A percentile compares a stretch with the other conserved stretches of the same genome.
Evolutionary conservation across 2,888 invertebrate genomes (phyloP).

Genomic region (Sylvicola cinctus): DNA sequence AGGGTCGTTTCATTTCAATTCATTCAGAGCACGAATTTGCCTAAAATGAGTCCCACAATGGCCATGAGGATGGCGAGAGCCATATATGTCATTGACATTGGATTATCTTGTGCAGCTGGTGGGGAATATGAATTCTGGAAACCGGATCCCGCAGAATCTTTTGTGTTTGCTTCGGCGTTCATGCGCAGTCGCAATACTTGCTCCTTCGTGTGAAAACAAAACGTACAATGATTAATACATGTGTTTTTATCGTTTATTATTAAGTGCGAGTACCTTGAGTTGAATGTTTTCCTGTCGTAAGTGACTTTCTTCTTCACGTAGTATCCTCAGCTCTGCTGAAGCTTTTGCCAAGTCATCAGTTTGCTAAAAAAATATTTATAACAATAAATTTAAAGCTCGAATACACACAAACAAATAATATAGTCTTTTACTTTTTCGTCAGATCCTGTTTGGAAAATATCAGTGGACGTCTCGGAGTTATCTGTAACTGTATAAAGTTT

Average conservation of each 20-base stretch:
- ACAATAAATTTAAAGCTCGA: too few relatives aligned
- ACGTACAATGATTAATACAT: not conserved
- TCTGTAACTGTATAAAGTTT: too few relatives aligned
- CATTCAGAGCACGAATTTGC: slow-evolving; percentile 65
- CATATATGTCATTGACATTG: slow-evolving; percentile 38
- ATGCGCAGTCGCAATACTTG: slow-evolving; percentile 38
- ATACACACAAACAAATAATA: too few relatives aligned
- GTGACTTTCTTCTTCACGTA: slow-evolving; percentile 57
- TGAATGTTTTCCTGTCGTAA: slow-evolving; percentile 70
- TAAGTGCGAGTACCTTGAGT: slow-evolving; percentile 43
- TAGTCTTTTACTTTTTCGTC: too few relatives aligned
- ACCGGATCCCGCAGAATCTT: slow-evolving; percentile 14
- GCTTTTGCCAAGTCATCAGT: slow-evolving; percentile 40
- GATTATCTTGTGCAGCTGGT: slow-evolving; percentile 32
- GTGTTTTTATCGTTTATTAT: slow-evolving; percentile 5
- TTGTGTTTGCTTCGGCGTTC: slow-evolving; percentile 20
- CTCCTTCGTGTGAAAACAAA: slow-evolving; percentile 26
- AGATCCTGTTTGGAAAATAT: too few relatives aligned
- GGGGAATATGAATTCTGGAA: slow-evolving; percentile 31
- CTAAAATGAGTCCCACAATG: slow-evolving; percentile 52
- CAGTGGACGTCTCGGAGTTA: too few relatives aligned
- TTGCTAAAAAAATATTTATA: not conserved
- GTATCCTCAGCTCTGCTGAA: slow-evolving; percentile 49
- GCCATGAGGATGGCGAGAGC: slow-evolving; percentile 45
- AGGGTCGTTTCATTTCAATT: slow-evolving; percentile 18